Conservation (phyloP, 2,888 invertebrate genomes). For the Lucinisca nassula region DNA sequence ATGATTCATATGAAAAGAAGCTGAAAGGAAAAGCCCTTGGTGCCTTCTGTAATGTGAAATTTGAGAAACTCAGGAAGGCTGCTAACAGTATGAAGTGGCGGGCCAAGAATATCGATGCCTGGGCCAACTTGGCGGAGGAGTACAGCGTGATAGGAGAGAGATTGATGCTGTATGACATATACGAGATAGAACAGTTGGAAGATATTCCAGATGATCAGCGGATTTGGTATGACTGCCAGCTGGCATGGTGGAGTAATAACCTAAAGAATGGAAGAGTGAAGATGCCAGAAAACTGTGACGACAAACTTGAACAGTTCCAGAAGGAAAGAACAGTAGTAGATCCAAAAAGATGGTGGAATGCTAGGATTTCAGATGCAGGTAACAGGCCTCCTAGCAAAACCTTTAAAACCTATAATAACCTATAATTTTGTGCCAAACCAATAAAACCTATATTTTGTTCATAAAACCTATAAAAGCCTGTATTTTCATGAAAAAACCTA, state of each 20-base stretch:
- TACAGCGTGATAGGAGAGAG: background rate
- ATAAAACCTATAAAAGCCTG: too few species aligned
- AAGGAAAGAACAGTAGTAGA: background rate
- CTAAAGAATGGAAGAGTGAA: background rate
- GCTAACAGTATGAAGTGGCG: background rate
- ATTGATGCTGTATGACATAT: background rate
- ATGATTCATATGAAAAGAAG: background rate
- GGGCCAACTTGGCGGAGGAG: background rate
- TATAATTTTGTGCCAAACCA: too few species aligned
- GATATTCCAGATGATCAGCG: background rate
- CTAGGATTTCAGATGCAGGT: background rate
- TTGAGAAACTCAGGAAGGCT: background rate
- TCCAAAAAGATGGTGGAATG: background rate
- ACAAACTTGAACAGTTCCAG: background rate
- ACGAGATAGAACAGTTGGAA: background rate
- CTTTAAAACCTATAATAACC: too few species aligned
- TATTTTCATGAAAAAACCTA: too few species aligned
- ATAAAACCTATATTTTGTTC: too few species aligned
- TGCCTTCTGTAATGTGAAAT: background rate
- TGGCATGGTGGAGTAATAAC: background rate
- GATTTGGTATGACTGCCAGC: background rate
- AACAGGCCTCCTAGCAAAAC: too few species aligned
- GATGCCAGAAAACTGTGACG: background rate
- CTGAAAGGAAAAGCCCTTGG: background rate
- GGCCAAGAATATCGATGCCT: background rate